Evolutionary conservation across 53 echinoderm and acorn worm genomes (phyloP).

Genomic region (Actinopyga echinites): DNA sequence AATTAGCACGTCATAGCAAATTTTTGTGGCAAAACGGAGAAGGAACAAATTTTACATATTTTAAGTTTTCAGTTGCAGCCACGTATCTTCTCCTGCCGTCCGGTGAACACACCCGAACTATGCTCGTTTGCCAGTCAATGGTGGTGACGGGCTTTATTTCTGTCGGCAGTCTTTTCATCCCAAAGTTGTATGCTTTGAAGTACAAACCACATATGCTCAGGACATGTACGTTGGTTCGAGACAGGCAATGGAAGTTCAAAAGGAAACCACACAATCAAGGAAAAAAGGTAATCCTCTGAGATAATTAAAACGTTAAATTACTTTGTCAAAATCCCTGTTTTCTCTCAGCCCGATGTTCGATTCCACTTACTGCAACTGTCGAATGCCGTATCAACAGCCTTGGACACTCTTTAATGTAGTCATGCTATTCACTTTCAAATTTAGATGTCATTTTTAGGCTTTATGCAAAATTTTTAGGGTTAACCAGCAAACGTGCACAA

Average conservation of each 20-base stretch:
- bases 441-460: no score
- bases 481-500: no score
- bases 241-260: slow-evolving; percentile 62
- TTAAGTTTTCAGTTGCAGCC: slow-evolving; percentile 43
- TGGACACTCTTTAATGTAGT: no score
- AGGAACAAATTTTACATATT: no score
- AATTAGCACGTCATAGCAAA: no score
- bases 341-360: no score
- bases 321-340: no score
- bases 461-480: no score
- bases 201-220: slow-evolving; percentile 62
- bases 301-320: background rate
- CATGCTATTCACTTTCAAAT: no score
- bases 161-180: slow-evolving; percentile 70
- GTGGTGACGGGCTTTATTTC: slow-evolving; percentile 49
- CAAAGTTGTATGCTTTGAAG: slow-evolving; percentile 77
- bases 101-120: slow-evolving; percentile 58
- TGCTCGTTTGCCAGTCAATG: slow-evolving; percentile 60
- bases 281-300: background rate
- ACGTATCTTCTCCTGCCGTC: slow-evolving; percentile 54
- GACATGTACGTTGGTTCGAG: background rate
- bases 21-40: no score
- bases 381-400: no score
- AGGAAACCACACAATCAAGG: slow-evolving; percentile 24
- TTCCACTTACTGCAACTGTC: no score